Percentiles rank a stretch among this genome's conserved stretches.
phyloP scores from a whole-genome alignment of 2,888 invertebrate genomes.

The Baccha elongata region DNA sequence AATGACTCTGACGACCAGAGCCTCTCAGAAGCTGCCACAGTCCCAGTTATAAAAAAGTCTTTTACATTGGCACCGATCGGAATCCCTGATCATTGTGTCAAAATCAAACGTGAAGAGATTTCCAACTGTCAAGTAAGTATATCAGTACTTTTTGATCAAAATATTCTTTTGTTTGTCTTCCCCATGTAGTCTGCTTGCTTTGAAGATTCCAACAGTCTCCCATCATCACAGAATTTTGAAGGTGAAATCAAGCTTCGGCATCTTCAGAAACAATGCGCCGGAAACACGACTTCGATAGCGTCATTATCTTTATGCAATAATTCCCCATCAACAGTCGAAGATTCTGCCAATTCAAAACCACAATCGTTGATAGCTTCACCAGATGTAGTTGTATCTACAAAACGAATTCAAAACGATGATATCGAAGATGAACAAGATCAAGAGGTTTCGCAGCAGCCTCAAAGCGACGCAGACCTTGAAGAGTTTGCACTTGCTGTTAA shows the following conservation, averaged over 20 bases:
- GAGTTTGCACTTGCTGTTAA: constrained; percentile 75
- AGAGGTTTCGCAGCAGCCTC: constrained; percentile 79
- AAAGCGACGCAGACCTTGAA: constrained; percentile 78
- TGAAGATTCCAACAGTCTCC: constrained; percentile 77
- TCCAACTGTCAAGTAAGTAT: constrained; percentile 84
- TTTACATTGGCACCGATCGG: constrained; percentile 82
- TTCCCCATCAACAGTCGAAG: background rate
- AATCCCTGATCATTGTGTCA: constrained; percentile 81
- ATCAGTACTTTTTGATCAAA: too few relatives aligned
- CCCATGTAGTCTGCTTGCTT: constrained; percentile 79
- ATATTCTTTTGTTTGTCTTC: too few relatives aligned
- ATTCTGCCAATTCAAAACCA: constrained; percentile 23
- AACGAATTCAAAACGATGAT: constrained; percentile 64
- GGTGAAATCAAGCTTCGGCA: constrained; percentile 80
- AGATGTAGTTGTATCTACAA: constrained; percentile 52
- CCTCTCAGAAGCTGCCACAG: constrained; percentile 74
- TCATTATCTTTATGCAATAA: background rate
- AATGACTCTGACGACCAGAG: constrained; percentile 80
- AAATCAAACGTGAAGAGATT: constrained; percentile 78
- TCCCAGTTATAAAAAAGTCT: constrained; percentile 76
- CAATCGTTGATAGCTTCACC: constrained; percentile 36
- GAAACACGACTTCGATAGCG: constrained; percentile 20
- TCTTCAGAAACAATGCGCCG: constrained; percentile 3
- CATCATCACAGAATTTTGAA: constrained; percentile 73
- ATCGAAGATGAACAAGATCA: constrained; percentile 71